Percentiles rank a stretch among this genome's conserved stretches.
Evolutionary conservation across 92 coral and sea anemone species (phyloP).

Genomic region (Zoanthus solanderi): DNA sequence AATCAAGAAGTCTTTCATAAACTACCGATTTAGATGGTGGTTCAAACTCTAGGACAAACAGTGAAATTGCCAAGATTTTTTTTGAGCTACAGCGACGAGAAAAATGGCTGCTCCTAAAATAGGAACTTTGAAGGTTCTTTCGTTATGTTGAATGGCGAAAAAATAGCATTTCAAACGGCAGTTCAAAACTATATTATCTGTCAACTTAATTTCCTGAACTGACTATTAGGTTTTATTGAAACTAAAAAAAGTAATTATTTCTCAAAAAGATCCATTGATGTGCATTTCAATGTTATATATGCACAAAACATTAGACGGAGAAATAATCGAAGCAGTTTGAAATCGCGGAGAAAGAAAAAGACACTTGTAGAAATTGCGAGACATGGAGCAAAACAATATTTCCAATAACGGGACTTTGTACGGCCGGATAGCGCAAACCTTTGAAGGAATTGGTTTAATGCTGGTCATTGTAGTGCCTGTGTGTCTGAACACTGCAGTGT

Average conservation of each 20-base stretch:
- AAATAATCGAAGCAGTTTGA: not conserved
- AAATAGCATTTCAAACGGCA: not conserved
- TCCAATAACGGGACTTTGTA: not conserved
- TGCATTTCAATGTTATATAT: no score
- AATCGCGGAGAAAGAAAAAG: not conserved
- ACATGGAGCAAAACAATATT: not conserved
- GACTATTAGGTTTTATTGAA: not conserved
- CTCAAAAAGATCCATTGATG: not conserved
- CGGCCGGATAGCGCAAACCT: conserved; percentile 4
- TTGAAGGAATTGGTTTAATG: conserved; percentile 67
- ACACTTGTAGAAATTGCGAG: not conserved
- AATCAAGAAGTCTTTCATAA: not conserved
- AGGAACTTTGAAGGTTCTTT: not conserved
- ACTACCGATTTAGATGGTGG: not conserved
- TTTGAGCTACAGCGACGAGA: not conserved
- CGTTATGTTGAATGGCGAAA: not conserved
- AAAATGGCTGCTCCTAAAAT: not conserved
- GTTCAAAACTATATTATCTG: not conserved
- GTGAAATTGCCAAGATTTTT: not conserved
- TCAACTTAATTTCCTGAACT: not conserved
- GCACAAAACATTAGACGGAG: not conserved
- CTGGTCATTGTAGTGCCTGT: conserved; percentile 65
- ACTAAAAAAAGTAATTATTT: not conserved
- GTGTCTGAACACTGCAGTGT: conserved; percentile 68
- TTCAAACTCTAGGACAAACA: not conserved